phyloP scores from a whole-genome alignment of 2,888 invertebrate species.

The Platycheirus albimanus region DNA sequence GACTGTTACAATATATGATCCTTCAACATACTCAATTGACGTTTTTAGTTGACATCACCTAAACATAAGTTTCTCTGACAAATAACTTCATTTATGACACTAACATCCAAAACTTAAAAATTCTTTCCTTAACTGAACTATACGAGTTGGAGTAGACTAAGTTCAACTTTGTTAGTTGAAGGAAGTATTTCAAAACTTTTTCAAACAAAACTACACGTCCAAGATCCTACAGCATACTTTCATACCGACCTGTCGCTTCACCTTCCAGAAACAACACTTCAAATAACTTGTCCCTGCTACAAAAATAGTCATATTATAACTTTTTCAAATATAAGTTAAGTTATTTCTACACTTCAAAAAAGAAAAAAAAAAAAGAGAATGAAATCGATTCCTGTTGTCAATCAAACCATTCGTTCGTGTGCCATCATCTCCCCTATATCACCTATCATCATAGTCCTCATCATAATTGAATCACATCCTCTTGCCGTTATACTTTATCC shows the following conservation, averaged over 20 bases:
- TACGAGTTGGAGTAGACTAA: not conserved
- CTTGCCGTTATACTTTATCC: too few relatives aligned
- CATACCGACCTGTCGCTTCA: conserved; percentile 17
- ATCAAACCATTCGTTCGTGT: conserved; percentile 13
- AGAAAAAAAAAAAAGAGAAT: not conserved
- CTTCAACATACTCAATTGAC: not conserved
- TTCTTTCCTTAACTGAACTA: not conserved
- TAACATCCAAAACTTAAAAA: not conserved
- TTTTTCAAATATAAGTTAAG: not conserved
- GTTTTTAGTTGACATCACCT: not conserved
- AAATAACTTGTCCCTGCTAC: not conserved
- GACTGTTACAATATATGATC: too few relatives aligned
- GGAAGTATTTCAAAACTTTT: conserved; percentile 18
- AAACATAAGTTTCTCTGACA: conserved; percentile 8
- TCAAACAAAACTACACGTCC: not conserved
- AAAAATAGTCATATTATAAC: conserved; percentile 1
- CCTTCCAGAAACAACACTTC: not conserved
- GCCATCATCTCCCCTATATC: conserved; percentile 11
- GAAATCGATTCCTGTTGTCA: conserved; percentile 37
- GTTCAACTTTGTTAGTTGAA: conserved; percentile 2
- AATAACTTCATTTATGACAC: conserved; percentile 19
- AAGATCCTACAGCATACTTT: not conserved
- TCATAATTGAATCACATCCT: conserved; percentile 61
- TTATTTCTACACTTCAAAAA: too few relatives aligned
- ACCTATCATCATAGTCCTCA: conserved; percentile 36